Percentiles rank a stretch among this genome's conserved stretches.
These are phyloP conservation scores for Herpetotheres cachinnans DNA, from an alignment of 2,113 vertebrate genomes.

Conservation along the genomic window DNA sequence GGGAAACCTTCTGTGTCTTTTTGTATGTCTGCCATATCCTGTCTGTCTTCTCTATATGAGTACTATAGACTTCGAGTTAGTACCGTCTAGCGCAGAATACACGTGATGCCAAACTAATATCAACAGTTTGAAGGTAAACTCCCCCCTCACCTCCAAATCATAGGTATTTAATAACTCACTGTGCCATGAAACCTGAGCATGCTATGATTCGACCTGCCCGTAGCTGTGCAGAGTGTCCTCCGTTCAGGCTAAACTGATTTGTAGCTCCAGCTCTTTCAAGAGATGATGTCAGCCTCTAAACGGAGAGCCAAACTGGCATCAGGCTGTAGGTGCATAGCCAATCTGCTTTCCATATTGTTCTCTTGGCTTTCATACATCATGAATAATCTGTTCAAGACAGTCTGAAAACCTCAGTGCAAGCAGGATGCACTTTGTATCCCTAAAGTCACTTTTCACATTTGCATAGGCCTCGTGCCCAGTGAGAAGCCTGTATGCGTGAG, in stretches of 20 bases:
- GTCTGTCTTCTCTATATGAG: not conserved
- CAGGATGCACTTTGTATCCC: not conserved
- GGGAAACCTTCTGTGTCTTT: not conserved
- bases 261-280: not conserved
- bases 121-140: not conserved
- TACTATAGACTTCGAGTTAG: not conserved
- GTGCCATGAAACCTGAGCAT: not conserved
- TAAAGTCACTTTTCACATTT: not conserved
- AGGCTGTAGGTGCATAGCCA: not conserved
- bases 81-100: not conserved
- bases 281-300: constrained; percentile 34
- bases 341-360: constrained; percentile 49
- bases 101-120: not conserved
- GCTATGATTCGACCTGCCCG: not conserved
- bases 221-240: not conserved
- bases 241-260: not conserved
- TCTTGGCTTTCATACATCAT: constrained; percentile 22
- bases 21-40: not conserved
- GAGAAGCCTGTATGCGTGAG: not conserved
- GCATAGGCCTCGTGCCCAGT: not conserved
- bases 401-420: constrained; percentile 2
- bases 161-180: not conserved
- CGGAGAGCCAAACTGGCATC: not conserved
- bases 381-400: constrained; percentile 36
- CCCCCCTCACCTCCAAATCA: not conserved